Evolutionary conservation across 2,797 vertebrate species (phyloP).

Genomic region (Coregonus sp.): DNA sequence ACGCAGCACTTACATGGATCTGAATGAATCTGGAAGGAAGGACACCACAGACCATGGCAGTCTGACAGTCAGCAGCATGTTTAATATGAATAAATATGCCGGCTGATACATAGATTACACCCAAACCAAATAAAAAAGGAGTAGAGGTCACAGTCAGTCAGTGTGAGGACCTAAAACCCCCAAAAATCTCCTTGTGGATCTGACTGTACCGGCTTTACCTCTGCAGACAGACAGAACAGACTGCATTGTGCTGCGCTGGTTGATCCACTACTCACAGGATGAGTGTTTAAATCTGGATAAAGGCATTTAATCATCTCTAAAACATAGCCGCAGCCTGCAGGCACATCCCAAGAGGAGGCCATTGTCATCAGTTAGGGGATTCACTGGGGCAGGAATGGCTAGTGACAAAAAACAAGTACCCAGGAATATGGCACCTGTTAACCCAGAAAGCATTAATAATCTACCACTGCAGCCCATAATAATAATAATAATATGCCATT

Average conservation of each 20-base stretch:
- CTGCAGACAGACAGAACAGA: background rate
- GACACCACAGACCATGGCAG: background rate
- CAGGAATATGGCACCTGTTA: background rate
- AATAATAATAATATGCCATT: too few species aligned
- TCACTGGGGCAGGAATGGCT: background rate
- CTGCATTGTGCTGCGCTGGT: background rate
- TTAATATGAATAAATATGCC: background rate
- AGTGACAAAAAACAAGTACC: background rate
- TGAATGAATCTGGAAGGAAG: background rate
- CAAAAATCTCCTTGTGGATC: background rate
- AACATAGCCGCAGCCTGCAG: background rate
- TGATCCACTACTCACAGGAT: too few species aligned
- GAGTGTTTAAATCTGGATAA: background rate
- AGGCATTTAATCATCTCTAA: background rate
- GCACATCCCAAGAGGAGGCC: background rate
- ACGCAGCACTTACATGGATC: background rate
- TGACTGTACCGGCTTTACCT: background rate
- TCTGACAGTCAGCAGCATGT: background rate
- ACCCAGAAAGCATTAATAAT: background rate
- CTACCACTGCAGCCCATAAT: background rate
- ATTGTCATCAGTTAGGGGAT: conserved; percentile 8
- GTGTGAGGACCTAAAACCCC: background rate
- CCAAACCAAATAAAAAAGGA: background rate
- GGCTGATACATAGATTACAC: background rate
- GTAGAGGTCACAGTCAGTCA: background rate